Base-by-base conservation (phyloP, 2,797 vertebrate genomes). In the Dicrostonyx torquatus region DNA sequence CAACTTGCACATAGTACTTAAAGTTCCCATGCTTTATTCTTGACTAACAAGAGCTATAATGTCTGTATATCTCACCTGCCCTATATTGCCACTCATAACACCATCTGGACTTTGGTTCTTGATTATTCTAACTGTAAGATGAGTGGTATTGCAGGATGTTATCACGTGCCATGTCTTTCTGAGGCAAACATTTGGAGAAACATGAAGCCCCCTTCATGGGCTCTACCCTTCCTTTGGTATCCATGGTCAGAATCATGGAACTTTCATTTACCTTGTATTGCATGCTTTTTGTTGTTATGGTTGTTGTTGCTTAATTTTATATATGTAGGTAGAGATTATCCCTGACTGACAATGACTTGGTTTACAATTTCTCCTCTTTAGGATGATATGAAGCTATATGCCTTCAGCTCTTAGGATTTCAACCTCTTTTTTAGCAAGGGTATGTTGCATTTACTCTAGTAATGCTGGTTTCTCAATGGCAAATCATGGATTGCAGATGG, bases 131-230 rank as follows among this genome's bases (percentile, higher is more conserved):
- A 68, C 11, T 89, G 13, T 37, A 43, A 31, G 1, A 4, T 53
- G 24, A n/a, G 3, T 66, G n/a, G 3, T 10, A 50, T 62, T 34
- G 70, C 5, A 79, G 1, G 17, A 53, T 5, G 34, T 24, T 37
- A 5, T 87, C 15, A 20, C 2, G 20, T 5, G 1, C 5, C 11
- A 18, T 79, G 8, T n/a, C 8, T 85, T 55, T 73, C 14, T 22
- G 7, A 0, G 12, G 26, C 26, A 82, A 31, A 22, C 58, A 37
- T 84, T 3, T 14, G 14, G 6, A 82, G 40, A 17, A 22, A 43
- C 5, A 2, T 2, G 26, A 0, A 62, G 6, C 20, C 9, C 5
- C 43, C 13, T 20, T 58, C 31, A 55, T 7, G 0, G 64, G 13
- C 1, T 78, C 22, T 14, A 20, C 6, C 50, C 9, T 17, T 26